Percentiles rank a stretch among this genome's conserved stretches.
phyloP scores from a whole-genome alignment of 2,888 invertebrate species.

The Spicauda simplicius region DNA sequence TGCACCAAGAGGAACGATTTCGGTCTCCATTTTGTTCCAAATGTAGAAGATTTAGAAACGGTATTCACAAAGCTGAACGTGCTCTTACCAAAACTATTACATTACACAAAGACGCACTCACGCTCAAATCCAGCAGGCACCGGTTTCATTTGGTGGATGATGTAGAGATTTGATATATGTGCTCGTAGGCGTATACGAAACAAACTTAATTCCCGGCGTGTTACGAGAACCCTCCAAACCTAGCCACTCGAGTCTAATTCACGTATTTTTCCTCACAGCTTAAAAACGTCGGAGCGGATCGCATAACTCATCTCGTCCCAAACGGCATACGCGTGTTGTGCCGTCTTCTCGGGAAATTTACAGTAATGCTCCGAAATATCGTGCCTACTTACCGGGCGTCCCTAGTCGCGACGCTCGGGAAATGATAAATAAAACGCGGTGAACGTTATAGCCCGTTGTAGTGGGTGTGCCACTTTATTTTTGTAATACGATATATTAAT shows the following conservation, averaged over 20 bases:
- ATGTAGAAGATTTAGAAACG: neutral
- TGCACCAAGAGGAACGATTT: neutral
- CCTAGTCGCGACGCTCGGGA: conserved; percentile 25
- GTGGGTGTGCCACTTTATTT: conserved; percentile 11
- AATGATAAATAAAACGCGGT: conserved; percentile 19
- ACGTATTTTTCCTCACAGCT: conserved; percentile 35
- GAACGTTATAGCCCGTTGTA: conserved; percentile 16
- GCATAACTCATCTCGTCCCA: conserved; percentile 38
- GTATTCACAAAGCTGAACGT: conserved; percentile 4
- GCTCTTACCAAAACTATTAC: conserved; percentile 5
- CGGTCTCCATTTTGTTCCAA: neutral
- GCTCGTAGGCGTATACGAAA: neutral
- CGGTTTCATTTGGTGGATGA: neutral
- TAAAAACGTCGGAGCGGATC: conserved; percentile 38
- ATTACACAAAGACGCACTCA: conserved; percentile 3
- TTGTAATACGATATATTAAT: neutral
- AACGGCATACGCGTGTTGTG: conserved; percentile 22
- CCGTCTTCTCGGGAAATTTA: conserved; percentile 28
- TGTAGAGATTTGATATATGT: neutral
- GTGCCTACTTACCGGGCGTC: conserved; percentile 22
- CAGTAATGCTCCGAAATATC: conserved; percentile 26
- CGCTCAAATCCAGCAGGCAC: conserved; percentile 11
- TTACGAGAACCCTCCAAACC: conserved; percentile 1
- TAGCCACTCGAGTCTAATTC: conserved; percentile 13
- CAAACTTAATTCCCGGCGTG: conserved; percentile 1